Conservation (phyloP, 2,113 vertebrate species). For the Chionomys nivalis region DNA sequence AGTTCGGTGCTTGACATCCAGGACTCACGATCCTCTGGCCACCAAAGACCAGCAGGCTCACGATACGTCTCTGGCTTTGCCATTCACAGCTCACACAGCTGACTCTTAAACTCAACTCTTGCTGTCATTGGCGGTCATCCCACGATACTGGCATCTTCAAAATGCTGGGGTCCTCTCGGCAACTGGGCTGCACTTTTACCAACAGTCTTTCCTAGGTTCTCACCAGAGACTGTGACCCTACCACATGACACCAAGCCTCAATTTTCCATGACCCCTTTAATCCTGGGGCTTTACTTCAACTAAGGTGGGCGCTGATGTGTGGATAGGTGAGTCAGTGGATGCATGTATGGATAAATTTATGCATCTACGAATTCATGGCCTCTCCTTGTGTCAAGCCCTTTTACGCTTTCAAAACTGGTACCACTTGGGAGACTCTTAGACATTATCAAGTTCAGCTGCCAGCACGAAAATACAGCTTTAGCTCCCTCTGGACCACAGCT, state of each 20-base stretch:
- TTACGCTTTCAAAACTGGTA: background rate
- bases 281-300: background rate
- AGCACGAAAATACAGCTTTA: background rate
- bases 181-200: background rate
- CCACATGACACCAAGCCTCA: background rate
- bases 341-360: background rate
- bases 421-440: background rate
- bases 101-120: background rate
- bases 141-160: background rate
- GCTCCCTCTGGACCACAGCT: background rate
- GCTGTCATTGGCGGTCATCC: background rate
- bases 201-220: background rate
- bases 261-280: background rate
- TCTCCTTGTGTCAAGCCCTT: background rate
- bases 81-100: background rate
- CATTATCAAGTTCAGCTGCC: background rate
- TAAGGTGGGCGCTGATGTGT: background rate
- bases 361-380: background rate
- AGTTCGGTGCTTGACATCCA: background rate
- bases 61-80: background rate
- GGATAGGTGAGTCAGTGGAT: background rate
- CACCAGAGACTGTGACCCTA: background rate
- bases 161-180: background rate
- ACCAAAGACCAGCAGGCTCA: background rate
- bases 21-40: background rate